A percentile compares a stretch with the other conserved stretches of the same genome.
These are phyloP conservation scores for Amblyjoppa fuscipennis DNA, from an alignment of 2,888 invertebrate genomes.

Conservation along the genomic window DNA sequence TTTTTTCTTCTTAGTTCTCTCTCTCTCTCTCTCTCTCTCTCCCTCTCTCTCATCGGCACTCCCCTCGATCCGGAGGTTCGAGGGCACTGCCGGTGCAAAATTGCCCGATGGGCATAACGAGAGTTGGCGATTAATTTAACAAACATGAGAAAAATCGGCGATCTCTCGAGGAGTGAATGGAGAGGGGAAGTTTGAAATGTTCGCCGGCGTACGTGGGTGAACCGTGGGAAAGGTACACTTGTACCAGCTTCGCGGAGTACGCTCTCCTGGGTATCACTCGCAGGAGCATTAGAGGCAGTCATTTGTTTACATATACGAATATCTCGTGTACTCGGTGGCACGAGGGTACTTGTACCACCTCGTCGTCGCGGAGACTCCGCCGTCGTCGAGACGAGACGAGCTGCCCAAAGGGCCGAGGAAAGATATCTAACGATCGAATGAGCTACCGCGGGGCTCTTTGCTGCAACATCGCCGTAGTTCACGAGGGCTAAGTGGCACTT, in stretches of 20 bases:
- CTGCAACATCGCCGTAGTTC: constrained; percentile 53
- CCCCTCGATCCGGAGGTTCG: constrained; percentile 33
- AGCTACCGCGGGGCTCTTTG: constrained; percentile 44
- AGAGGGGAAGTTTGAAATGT: constrained; percentile 30
- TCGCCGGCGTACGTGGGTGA: constrained; percentile 57
- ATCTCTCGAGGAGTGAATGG: background rate
- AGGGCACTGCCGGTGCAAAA: constrained; percentile 15
- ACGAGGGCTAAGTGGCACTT: constrained; percentile 64
- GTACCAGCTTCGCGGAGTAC: constrained; percentile 29
- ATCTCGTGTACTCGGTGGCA: constrained; percentile 36
- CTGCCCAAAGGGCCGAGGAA: background rate
- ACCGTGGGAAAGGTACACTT: constrained; percentile 73
- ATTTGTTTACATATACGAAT: constrained; percentile 41
- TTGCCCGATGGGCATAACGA: constrained; percentile 39
- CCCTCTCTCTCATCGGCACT: background rate
- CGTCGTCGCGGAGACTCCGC: background rate
- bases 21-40: too few relatives aligned
- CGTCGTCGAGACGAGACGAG: constrained; percentile 21
- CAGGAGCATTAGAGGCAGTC: constrained; percentile 22
- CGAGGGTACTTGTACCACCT: constrained; percentile 27
- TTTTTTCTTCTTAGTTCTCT: constrained; percentile 22
- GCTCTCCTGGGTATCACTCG: constrained; percentile 22
- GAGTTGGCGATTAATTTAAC: constrained; percentile 56
- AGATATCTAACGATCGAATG: constrained; percentile 48
- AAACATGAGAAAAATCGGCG: constrained; percentile 44